Conservation (phyloP, 2,888 invertebrate species). For the Hirtodrosophila duncani region DNA sequence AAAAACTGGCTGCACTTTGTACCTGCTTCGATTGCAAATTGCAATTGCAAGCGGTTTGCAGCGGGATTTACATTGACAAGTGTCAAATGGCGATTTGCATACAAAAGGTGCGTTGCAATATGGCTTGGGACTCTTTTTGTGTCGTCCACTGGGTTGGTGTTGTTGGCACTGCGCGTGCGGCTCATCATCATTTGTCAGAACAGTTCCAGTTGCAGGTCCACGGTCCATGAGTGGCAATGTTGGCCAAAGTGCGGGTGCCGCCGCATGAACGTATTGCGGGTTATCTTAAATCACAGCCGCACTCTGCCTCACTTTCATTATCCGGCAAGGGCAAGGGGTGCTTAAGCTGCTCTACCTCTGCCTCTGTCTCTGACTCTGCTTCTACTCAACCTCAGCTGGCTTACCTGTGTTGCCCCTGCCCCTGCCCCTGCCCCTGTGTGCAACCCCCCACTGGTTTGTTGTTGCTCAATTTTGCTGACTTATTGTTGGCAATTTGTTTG, state of each 20-base stretch:
- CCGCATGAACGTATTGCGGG: neutral
- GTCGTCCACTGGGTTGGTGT: too few species aligned
- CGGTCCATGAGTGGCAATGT: conserved; percentile 2
- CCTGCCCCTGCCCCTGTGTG: conserved; percentile 4
- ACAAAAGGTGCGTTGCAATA: too few species aligned
- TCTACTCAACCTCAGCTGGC: conserved; percentile 6
- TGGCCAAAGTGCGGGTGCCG: conserved; percentile 8
- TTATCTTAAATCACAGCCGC: conserved; percentile 53
- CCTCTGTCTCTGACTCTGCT: neutral
- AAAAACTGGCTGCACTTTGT: conserved; percentile 36
- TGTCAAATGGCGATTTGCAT: conserved; percentile 11
- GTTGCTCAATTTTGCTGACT: conserved; percentile 62
- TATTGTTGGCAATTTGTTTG: conserved; percentile 60
- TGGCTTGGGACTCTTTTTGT: too few species aligned
- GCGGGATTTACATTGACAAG: neutral
- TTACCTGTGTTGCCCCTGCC: conserved; percentile 16
- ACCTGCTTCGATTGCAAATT: too few species aligned
- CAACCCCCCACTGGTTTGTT: conserved; percentile 2
- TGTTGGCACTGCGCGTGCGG: conserved; percentile 11
- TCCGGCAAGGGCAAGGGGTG: conserved; percentile 26
- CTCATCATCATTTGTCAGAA: conserved; percentile 26
- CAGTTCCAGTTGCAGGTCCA: conserved; percentile 33
- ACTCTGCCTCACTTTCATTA: conserved; percentile 38
- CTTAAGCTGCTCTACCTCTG: conserved; percentile 23
- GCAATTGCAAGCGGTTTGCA: too few species aligned